These are phyloP conservation scores for Hyla sarda DNA, from an alignment of 2,113 vertebrate species.

Conservation along the genomic window DNA sequence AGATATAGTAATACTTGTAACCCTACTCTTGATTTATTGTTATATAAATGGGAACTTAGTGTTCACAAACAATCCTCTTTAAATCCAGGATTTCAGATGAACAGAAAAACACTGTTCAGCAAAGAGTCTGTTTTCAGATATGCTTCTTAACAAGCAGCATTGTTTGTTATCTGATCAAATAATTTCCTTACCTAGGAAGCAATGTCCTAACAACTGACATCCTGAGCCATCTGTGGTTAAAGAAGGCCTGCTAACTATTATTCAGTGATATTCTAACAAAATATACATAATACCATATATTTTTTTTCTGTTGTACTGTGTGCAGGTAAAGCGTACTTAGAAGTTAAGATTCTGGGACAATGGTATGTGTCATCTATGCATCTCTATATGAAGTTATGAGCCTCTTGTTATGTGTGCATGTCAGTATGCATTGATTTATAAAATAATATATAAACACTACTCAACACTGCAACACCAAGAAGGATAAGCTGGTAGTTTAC, in stretches of 20 bases:
- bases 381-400: too few relatives aligned
- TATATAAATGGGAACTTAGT: conserved; percentile 18
- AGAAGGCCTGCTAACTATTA: background rate
- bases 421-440: too few relatives aligned
- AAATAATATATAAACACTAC: too few relatives aligned
- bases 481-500: too few relatives aligned
- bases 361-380: too few relatives aligned
- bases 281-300: background rate
- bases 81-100: conserved; percentile 33
- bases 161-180: conserved; percentile 31
- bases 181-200: conserved; percentile 22
- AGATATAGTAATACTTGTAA: conserved; percentile 41
- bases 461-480: too few relatives aligned
- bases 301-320: background rate
- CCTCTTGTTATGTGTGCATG: too few relatives aligned
- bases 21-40: conserved; percentile 44
- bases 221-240: background rate
- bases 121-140: conserved; percentile 5
- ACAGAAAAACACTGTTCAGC: conserved; percentile 31
- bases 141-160: background rate
- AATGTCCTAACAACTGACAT: background rate
- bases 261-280: background rate
- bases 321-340: background rate
- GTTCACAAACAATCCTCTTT: conserved; percentile 46
- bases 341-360: background rate